Evolutionary conservation across 2,797 vertebrate species (phyloP).

Genomic region (Halcyon badia): DNA sequence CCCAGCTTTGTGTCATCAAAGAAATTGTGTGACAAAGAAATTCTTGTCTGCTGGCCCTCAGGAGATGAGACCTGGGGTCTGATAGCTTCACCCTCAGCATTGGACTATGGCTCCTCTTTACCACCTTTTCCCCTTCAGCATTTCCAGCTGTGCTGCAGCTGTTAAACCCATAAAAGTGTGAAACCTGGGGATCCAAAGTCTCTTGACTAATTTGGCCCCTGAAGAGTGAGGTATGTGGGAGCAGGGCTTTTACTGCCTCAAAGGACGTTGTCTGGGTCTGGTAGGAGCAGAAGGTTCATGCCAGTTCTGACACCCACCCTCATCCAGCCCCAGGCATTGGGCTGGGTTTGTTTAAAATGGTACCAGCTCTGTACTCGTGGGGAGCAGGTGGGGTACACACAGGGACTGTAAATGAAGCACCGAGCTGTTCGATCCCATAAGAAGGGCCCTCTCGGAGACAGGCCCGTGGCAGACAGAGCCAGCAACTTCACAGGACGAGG

Average conservation of each 20-base stretch:
- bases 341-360: neutral
- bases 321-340: neutral
- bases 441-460: no score
- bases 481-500: rapidly evolving
- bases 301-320: neutral
- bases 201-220: rapidly evolving
- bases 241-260: neutral
- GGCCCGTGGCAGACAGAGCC: rapidly evolving
- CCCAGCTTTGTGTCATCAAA: no score
- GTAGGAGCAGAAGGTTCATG: rapidly evolving
- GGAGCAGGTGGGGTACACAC: neutral
- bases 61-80: neutral
- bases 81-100: neutral
- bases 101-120: neutral
- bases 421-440: rapidly evolving
- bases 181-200: neutral
- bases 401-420: neutral
- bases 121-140: neutral
- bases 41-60: neutral
- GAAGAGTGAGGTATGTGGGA: neutral
- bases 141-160: neutral
- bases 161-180: neutral
- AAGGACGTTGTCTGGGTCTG: neutral
- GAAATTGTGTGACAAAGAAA: neutral
- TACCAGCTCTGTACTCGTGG: neutral